Conservation (phyloP, 2,888 invertebrate genomes). For the Onchidella celtica region DNA sequence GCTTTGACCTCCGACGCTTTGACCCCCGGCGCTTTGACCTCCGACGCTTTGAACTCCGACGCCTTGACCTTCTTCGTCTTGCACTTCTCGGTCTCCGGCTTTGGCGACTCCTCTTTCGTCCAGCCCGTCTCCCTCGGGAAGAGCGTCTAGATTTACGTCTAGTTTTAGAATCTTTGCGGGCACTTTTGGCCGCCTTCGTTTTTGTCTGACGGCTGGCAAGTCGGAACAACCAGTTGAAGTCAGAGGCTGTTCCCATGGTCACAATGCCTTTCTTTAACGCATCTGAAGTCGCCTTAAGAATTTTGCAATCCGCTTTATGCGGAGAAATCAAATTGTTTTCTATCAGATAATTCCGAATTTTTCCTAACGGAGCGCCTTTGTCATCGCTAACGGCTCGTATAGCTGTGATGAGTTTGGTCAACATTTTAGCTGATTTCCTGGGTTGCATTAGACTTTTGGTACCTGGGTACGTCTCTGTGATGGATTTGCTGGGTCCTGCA, state of each 20-base stretch:
- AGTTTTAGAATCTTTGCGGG: neutral
- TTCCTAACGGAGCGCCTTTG: neutral
- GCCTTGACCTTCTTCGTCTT: neutral
- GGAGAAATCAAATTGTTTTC: neutral
- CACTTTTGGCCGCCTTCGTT: neutral
- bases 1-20: neutral
- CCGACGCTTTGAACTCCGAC: neutral
- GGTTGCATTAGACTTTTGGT: neutral
- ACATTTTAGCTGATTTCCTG: neutral
- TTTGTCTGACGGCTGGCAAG: neutral
- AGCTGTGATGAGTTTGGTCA: constrained; percentile 17
- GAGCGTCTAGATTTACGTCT: neutral
- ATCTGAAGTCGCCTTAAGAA: neutral
- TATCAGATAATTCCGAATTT: neutral
- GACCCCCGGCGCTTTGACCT: neutral
- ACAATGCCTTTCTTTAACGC: constrained; percentile 23
- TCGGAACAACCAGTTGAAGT: constrained; percentile 18
- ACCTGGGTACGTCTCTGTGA: constrained; percentile 14
- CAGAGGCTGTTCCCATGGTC: neutral
- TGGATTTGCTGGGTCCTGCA: constrained; percentile 1
- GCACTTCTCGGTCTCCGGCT: neutral
- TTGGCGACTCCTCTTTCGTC: neutral
- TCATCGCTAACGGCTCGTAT: neutral
- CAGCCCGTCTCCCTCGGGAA: neutral
- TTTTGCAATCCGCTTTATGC: constrained; percentile 1